Evolutionary conservation across 2,888 invertebrate genomes (phyloP).

Genomic region (Diogma glabrata): DNA sequence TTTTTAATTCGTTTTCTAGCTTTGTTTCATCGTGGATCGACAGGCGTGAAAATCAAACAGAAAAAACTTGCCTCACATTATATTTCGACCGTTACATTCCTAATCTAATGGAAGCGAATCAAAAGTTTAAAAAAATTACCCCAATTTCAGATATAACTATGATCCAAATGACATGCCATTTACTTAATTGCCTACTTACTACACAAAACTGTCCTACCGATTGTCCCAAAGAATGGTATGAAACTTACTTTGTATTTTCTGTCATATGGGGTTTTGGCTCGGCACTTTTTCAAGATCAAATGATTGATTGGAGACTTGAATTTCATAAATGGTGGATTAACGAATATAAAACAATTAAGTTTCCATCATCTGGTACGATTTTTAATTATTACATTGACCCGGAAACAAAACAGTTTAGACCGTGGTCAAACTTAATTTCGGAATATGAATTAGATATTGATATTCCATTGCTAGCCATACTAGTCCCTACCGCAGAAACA

Average conservation of each 20-base stretch:
- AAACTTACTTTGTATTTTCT: conserved; percentile 84
- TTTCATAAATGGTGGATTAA: conserved; percentile 92
- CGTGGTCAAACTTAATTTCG: conserved; percentile 75
- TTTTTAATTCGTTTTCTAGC: too few species aligned
- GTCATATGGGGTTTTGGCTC: conserved; percentile 92
- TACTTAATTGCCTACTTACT: conserved; percentile 75
- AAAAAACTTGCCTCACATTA: conserved; percentile 72
- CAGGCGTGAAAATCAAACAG: conserved; percentile 54
- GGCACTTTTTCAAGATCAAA: conserved; percentile 79
- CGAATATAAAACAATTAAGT: conserved; percentile 85
- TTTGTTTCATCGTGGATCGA: conserved; percentile 84
- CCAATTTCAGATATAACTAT: conserved; percentile 85
- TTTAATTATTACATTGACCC: conserved; percentile 84
- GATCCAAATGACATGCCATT: conserved; percentile 73
- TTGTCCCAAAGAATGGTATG: conserved; percentile 85
- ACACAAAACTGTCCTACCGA: conserved; percentile 71
- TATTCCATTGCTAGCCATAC: conserved; percentile 59
- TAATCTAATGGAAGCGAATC: conserved; percentile 61
- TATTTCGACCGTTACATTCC: conserved; percentile 92
- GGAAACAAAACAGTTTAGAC: conserved; percentile 71
- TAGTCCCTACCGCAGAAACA: conserved; percentile 85
- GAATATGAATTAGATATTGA: conserved; percentile 76
- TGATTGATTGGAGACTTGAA: conserved; percentile 84
- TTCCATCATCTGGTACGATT: conserved; percentile 66
- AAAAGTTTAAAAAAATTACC: conserved; percentile 77